These are phyloP conservation scores for Spisula subtruncata DNA, from an alignment of 2,888 invertebrate genomes.

Conservation along the genomic window DNA sequence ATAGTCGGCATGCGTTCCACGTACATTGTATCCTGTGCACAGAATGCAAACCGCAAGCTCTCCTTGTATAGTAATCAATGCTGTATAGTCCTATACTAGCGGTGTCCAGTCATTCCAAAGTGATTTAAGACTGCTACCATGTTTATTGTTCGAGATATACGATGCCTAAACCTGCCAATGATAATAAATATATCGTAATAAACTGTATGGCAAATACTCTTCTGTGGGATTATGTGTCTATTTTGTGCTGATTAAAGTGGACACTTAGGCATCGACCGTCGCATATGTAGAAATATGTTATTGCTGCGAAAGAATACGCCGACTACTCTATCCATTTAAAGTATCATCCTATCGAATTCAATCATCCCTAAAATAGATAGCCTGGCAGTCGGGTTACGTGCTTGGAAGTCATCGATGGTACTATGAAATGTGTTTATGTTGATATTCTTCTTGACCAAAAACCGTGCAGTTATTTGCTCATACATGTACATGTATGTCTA, in stretches of 20 bases:
- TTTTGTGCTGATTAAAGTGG: not conserved
- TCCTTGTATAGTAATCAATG: not conserved
- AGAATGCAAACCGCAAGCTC: not conserved
- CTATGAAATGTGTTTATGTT: too few species aligned
- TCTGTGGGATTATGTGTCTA: not conserved
- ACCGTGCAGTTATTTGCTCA: too few species aligned
- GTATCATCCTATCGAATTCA: too few species aligned
- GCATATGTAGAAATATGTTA: not conserved
- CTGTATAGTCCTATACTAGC: not conserved
- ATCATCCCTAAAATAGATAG: too few species aligned
- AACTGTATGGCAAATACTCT: not conserved
- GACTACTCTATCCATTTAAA: not conserved
- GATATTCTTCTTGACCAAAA: too few species aligned
- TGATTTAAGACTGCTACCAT: not conserved
- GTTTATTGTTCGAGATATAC: not conserved
- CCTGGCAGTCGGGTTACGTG: too few species aligned
- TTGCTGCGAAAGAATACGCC: not conserved
- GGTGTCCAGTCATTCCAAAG: not conserved
- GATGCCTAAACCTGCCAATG: constrained; percentile 7
- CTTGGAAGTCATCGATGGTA: too few species aligned
- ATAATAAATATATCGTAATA: not conserved
- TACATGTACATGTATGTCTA: too few species aligned
- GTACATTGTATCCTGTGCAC: not conserved
- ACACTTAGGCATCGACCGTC: not conserved
- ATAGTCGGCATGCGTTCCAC: not conserved